Evolutionary conservation across 1,140 invertebrate genomes (phyloP).

Genomic region (Drosophila insularis): DNA sequence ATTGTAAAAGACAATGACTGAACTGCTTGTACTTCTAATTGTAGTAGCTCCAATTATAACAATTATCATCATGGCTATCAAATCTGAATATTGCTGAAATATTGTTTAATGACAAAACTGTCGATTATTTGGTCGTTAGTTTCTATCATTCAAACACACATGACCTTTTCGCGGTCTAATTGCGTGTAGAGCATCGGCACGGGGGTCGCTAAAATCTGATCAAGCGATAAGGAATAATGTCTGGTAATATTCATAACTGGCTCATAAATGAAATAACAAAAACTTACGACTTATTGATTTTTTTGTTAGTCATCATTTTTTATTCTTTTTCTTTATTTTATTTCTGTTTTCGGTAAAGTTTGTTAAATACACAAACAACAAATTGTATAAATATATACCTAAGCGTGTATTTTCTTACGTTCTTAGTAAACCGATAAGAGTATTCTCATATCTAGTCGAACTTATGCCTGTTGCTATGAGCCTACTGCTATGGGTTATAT

Average conservation of each 20-base stretch:
- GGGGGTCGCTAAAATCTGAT: constrained; percentile 20
- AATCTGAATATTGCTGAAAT: background rate
- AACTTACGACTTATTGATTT: constrained; percentile 11
- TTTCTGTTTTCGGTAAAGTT: background rate
- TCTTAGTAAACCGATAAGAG: constrained; percentile 17
- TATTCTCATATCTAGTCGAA: background rate
- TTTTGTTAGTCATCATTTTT: constrained; percentile 13
- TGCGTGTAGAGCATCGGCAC: constrained; percentile 18
- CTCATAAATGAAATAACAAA: background rate
- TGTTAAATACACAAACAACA: background rate
- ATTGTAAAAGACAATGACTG: background rate
- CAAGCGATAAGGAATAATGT: constrained; percentile 17
- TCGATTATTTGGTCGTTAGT: constrained; percentile 23
- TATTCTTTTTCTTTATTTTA: background rate
- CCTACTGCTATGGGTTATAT: background rate
- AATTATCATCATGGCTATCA: constrained; percentile 30
- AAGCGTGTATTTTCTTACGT: constrained; percentile 7
- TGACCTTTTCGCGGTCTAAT: constrained; percentile 38
- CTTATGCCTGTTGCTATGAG: constrained; percentile 9
- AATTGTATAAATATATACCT: background rate
- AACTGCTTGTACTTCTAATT: constrained; percentile 15
- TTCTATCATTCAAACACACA: constrained; percentile 9
- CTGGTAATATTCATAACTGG: constrained; percentile 15
- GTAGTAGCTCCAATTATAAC: constrained; percentile 26
- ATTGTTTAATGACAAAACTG: constrained; percentile 31